These are phyloP conservation scores for Lochmaea crataegi DNA, from an alignment of 2,888 invertebrate genomes.

Conservation along the genomic window DNA sequence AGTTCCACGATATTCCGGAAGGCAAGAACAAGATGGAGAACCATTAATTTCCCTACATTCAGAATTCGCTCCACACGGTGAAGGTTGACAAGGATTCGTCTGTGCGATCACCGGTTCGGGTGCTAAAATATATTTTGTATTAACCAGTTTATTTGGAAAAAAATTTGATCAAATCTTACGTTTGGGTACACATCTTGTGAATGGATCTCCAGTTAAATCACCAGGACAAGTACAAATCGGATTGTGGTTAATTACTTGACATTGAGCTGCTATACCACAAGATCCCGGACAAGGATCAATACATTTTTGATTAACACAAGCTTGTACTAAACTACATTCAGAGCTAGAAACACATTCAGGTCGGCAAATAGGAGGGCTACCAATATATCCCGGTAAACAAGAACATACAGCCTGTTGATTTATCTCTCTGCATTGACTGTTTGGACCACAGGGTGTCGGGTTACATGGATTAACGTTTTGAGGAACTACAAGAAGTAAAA, in stretches of 20 bases:
- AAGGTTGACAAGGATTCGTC: constrained; percentile 74
- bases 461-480: constrained; percentile 69
- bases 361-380: constrained; percentile 77
- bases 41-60: constrained; percentile 73
- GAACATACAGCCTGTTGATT: constrained; percentile 81
- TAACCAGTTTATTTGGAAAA: constrained; percentile 2
- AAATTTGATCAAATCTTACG: constrained; percentile 39
- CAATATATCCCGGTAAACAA: constrained; percentile 74
- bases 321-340: constrained; percentile 76
- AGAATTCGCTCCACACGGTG: constrained; percentile 76
- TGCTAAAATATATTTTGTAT: constrained; percentile 48
- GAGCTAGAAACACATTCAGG: constrained; percentile 80
- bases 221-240: constrained; percentile 76
- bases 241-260: constrained; percentile 78
- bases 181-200: constrained; percentile 68
- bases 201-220: constrained; percentile 75
- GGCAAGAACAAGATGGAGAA: constrained; percentile 77
- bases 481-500: constrained; percentile 45
- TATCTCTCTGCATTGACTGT: constrained; percentile 79
- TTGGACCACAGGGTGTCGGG: constrained; percentile 80
- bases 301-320: constrained; percentile 78
- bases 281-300: constrained; percentile 78
- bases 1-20: constrained; percentile 74
- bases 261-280: constrained; percentile 79
- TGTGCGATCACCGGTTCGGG: constrained; percentile 55